Conservation (phyloP, 2,888 invertebrate genomes). For the Xestoiulus laeticollis region DNA sequence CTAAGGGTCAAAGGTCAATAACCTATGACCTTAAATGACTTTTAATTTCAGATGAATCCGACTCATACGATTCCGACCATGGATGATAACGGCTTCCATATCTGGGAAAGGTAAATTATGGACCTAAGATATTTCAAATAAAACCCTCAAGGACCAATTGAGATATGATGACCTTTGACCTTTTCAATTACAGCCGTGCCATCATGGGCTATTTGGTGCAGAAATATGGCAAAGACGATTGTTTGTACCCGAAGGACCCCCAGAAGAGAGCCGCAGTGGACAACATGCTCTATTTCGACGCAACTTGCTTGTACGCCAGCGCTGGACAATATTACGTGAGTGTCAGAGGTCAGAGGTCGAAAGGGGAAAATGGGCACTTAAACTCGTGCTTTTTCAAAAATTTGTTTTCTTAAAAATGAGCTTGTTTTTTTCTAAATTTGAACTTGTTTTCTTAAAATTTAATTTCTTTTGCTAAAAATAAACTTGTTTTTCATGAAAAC, state of each 20-base stretch:
- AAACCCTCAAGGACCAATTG: too few species aligned
- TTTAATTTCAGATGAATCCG: constrained; percentile 48
- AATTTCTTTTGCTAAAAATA: too few species aligned
- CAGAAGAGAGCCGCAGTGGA: constrained; percentile 43
- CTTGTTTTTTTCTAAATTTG: too few species aligned
- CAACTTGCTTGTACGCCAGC: not conserved
- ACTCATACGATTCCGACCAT: constrained; percentile 43
- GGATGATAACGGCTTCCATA: constrained; percentile 42
- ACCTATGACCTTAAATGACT: not conserved
- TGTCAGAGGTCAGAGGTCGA: not conserved
- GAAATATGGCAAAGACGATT: constrained; percentile 44
- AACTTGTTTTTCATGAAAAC: not conserved
- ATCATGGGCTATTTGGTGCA: constrained; percentile 45
- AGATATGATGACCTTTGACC: not conserved
- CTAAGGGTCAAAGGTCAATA: not conserved
- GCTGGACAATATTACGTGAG: not conserved
- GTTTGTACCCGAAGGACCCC: constrained; percentile 46
- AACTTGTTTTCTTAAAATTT: not conserved
- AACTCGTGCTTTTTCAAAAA: not conserved
- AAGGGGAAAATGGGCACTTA: not conserved
- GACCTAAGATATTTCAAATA: not conserved
- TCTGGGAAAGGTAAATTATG: constrained; percentile 47
- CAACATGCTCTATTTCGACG: constrained; percentile 47
- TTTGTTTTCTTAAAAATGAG: too few species aligned
- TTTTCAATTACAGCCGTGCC: constrained; percentile 32